phyloP scores from a whole-genome alignment of 1,140 invertebrate genomes.

The Thaumatotibia leucotreta region DNA sequence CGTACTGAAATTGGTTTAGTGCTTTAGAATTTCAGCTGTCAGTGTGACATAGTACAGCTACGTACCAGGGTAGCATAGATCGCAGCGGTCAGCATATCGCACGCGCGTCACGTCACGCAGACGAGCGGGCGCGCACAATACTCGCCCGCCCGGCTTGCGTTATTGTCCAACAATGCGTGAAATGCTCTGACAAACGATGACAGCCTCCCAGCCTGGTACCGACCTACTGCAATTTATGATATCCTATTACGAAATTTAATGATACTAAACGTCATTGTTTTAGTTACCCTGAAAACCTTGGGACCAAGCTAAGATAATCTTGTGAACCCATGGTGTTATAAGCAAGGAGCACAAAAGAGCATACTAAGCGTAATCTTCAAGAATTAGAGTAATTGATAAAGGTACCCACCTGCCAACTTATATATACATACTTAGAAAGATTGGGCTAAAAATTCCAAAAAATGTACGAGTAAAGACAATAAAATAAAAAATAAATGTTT shows the following conservation, averaged over 20 bases:
- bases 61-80: slow-evolving; percentile 33
- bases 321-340: too few relatives aligned
- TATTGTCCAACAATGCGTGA: slow-evolving; percentile 74
- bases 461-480: too few relatives aligned
- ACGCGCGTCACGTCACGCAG: slow-evolving; percentile 48
- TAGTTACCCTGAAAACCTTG: slow-evolving; percentile 19
- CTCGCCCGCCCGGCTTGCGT: slow-evolving; percentile 43
- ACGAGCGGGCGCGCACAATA: slow-evolving; percentile 46
- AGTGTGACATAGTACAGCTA: slow-evolving; percentile 31
- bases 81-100: slow-evolving; percentile 33
- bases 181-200: slow-evolving; percentile 74
- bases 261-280: slow-evolving; percentile 53
- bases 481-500: too few relatives aligned
- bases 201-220: slow-evolving; percentile 56
- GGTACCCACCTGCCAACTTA: too few relatives aligned
- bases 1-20: slow-evolving; percentile 9
- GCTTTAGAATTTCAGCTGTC: slow-evolving; percentile 31
- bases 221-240: slow-evolving; percentile 71
- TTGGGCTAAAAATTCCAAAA: too few relatives aligned
- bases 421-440: too few relatives aligned
- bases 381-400: too few relatives aligned
- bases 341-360: too few relatives aligned
- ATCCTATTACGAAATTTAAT: slow-evolving; percentile 75
- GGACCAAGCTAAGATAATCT: not conserved
- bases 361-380: too few relatives aligned